Base-by-base conservation (phyloP, 2,888 invertebrate genomes). In the Mermis nigrescens region DNA sequence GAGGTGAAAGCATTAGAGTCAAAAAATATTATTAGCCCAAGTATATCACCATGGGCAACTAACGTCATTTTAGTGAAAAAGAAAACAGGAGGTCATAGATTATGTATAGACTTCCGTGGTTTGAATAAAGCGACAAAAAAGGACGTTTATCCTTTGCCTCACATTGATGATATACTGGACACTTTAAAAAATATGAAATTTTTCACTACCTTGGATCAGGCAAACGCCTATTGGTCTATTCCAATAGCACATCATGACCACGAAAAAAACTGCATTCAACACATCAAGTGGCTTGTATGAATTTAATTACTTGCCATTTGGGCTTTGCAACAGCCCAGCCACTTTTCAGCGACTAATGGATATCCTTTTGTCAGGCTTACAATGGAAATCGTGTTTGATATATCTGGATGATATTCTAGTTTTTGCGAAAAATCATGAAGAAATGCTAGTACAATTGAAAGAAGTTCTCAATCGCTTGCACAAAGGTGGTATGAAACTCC, bases 11-110 rank as follows among this genome's bases (percentile, higher is more conserved):
- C 24, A 7, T 12, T 57, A 12, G n/a, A 26, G 27, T 26, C 3
- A 27, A 45, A 46, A 57, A 31, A 28, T 12, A 57, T 63, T 27
- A 58, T 60, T 46, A 60, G 62, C 31, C 66, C 63, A 2, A 68
- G 68, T 2, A 61, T 58, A 2, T 67, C 66, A 31, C 70, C 72
- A 1, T 74, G 69, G 68, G 64, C 67, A 7, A 64, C 68, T 1
- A 71, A 70, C 0, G 63, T 70, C 2, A 68, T 72, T 4, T 53
- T 73, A 1, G 70, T 71, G 1, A 64, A 63, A 22, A 74, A 72
- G 63, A 69, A 68, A 58, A 62, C 66, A 57, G 66, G 62, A 27
- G 48, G 53, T 22, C 61, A 29, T 52, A 62, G 62, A 57, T 65
- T 63, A 12, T 66, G 66, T 51, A 57, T 66, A 7, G 65, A 66